Conservation (phyloP, 2,888 invertebrate species). For the Melanostoma scalare region DNA sequence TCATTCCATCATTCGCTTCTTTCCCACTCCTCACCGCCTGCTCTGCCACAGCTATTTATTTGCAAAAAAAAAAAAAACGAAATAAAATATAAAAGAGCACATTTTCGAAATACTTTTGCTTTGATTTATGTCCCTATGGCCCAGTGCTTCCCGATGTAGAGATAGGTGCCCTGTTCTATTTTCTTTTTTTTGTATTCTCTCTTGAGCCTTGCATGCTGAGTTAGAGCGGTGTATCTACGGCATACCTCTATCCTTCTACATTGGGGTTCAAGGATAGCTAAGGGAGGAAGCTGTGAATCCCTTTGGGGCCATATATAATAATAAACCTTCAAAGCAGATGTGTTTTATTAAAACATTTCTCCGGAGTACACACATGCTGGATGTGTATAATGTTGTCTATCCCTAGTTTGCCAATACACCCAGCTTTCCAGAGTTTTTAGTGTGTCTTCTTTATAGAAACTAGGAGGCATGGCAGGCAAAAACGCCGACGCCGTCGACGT, state of each 20-base stretch:
- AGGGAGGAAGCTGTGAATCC: slow-evolving; percentile 64
- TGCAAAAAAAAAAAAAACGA: slow-evolving; percentile 39
- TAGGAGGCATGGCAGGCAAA: slow-evolving; percentile 6
- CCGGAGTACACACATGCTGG: slow-evolving; percentile 30
- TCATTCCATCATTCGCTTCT: background rate
- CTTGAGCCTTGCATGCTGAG: background rate
- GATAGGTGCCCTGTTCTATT: slow-evolving; percentile 35
- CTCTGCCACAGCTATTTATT: background rate
- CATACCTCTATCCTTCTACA: background rate
- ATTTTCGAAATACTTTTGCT: slow-evolving; percentile 60
- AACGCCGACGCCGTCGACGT: slow-evolving; percentile 15
- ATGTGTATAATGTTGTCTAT: slow-evolving; percentile 39
- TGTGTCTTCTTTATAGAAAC: background rate
- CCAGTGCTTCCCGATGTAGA: slow-evolving; percentile 45
- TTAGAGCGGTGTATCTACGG: background rate
- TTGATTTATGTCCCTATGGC: slow-evolving; percentile 70
- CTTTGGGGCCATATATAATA: slow-evolving; percentile 68
- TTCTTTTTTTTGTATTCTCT: slow-evolving; percentile 21
- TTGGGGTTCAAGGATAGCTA: slow-evolving; percentile 23
- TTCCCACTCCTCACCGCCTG: background rate
- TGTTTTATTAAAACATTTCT: slow-evolving; percentile 72
- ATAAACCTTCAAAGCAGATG: slow-evolving; percentile 72
- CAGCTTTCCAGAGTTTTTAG: background rate
- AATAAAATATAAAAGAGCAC: background rate
- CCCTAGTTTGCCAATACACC: background rate